Base-by-base conservation (phyloP, 1,140 invertebrate genomes). In the Nymphalis io region DNA sequence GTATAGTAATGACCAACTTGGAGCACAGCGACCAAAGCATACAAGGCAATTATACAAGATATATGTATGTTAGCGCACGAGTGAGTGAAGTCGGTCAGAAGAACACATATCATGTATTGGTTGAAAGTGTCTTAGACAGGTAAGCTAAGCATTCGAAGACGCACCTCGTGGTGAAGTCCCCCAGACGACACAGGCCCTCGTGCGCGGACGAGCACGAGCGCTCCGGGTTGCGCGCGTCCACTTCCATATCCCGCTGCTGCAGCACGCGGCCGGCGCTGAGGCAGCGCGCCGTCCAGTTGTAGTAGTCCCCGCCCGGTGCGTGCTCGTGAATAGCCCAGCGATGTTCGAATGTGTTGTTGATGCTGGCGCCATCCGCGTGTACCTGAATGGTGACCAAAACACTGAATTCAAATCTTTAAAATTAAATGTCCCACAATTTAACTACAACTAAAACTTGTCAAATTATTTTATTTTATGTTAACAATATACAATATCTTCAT, bases 271-370 rank as follows among this genome's bases (percentile, higher is more conserved):
- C 96, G 5, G 96, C 93, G 75, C 96, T 97, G 2, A 96, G 85
- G 87, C 97, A 98, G 55, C 98, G 91, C 63, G 93, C 94, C 53
- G 95, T 96, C 97, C 97, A 98, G 83, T 98, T 97, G 82, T 98
- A 98, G 83, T 96, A 98, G 87, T 99, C 98, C 75, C 94, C 74
- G 38, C 89, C 89, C 0, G 94, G 94, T 0, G 94, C 84, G 46
- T 86, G 81, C 66, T 93, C 93, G 77, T 95, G 94, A 3, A 95
- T 92, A 0, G 94, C 94, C 94, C 93, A 96, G 81, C 95, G 93
- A 87, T 98, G 97, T 51, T 95, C 93, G 40, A 92, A 91, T 0
- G 96, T 96, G 83, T 95, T 95, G 82, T 98, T 97, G 42, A 96
- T 90, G 71, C 94, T 94, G 33, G 95, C 95, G 0, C 97, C 97